Evolutionary conservation across 2,888 invertebrate genomes (phyloP), one percentile per base, ranked within the genome.

Genomic region (Belgica antarctica): DNA sequence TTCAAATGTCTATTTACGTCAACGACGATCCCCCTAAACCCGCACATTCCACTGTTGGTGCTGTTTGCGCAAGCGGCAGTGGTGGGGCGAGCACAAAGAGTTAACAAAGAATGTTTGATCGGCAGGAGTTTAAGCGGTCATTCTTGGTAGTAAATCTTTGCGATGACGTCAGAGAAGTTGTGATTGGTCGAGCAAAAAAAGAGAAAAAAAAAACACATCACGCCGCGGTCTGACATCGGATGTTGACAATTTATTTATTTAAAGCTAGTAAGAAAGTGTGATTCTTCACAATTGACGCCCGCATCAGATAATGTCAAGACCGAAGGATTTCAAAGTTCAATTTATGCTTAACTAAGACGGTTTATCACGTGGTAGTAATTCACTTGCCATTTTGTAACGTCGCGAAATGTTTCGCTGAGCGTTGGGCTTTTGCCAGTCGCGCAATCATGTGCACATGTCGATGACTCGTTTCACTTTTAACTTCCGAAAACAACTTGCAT

Each of bases 131-230:
- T n/a, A n/a, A n/a, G n/a, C n/a, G n/a, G n/a, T n/a, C n/a, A n/a
- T n/a, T n/a, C n/a, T n/a, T n/a, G n/a, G n/a, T n/a, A n/a, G 34
- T 8, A 31, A 31, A 31, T 31, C 34, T 31, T 31, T 31, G 34
- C 22, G 52, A 52, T 52, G 52, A 52, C 52, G 41, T 41, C 41
- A 41, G 15, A 41, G 3, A 12, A 41, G 15, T 41, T 41, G 52
- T n/a, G 52, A 52, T 52, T 52, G 52, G 52, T 3, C 17, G 22
- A 52, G 52, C 17, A 31, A 31, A 31, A 12, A 31, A 31, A 31
- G 12, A 31, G 5, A 31, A 31, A 31, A 31, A 31, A 5, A 31
- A 12, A 31, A 31, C 5, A 31, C 5, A 31, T 31, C 7, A 31
- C 34, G 34, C 5, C 34, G 12, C 12, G 34, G 34, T 5, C 5